Percentiles rank a stretch among this genome's conserved stretches.
These are phyloP conservation scores for Characodon lateralis DNA, from an alignment of 2,797 vertebrate species.

Conservation along the genomic window DNA sequence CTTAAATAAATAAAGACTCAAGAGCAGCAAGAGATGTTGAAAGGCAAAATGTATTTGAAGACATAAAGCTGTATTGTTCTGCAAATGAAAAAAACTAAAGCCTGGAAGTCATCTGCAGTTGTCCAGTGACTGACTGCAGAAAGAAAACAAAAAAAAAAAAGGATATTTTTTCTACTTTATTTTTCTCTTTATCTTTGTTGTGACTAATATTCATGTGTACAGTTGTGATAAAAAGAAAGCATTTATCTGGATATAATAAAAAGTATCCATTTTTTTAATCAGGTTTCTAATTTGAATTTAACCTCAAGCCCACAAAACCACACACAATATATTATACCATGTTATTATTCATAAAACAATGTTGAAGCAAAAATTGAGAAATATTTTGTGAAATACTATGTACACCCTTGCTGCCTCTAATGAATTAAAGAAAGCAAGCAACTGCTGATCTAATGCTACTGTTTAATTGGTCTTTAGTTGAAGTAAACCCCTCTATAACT, in stretches of 20 bases:
- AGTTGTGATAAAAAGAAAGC: not conserved
- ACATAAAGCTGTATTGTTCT: not conserved
- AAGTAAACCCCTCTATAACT: no score
- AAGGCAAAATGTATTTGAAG: not conserved
- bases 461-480: no score
- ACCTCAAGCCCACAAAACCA: no score
- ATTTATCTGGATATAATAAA: not conserved
- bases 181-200: not conserved
- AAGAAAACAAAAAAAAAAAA: not conserved
- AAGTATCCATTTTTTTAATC: no score
- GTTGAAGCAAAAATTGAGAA: no score
- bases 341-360: no score
- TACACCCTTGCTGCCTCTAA: no score
- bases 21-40: not conserved
- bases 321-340: no score
- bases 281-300: no score
- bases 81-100: conserved; percentile 1
- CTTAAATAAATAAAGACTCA: conserved; percentile 4
- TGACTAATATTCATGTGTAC: not conserved
- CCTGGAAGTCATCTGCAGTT: conserved; percentile 2
- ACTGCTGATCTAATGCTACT: no score
- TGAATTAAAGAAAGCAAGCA: no score
- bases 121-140: not conserved
- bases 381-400: no score
- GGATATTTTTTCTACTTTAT: not conserved